A percentile compares a stretch with the other conserved stretches of the same genome.
Evolutionary conservation across 2,888 invertebrate species (phyloP).

Genomic region (Xestia xanthographa): DNA sequence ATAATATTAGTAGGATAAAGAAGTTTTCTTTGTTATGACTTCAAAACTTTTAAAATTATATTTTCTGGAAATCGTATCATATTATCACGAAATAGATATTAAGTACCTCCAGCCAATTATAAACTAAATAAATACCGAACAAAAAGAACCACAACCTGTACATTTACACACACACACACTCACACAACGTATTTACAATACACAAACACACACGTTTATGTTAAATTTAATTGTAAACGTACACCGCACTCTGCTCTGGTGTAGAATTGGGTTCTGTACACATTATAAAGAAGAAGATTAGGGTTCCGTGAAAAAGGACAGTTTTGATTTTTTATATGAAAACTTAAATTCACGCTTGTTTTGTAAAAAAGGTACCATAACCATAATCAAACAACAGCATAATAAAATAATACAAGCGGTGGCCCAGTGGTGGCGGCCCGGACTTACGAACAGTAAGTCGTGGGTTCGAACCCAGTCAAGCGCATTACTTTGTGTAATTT

Average conservation of each 20-base stretch:
- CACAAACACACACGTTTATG: slow-evolving; percentile 62
- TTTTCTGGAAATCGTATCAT: neutral
- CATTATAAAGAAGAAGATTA: slow-evolving; percentile 17
- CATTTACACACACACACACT: slow-evolving; percentile 24
- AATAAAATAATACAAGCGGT: too few species aligned
- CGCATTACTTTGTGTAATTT: too few species aligned
- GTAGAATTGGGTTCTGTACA: slow-evolving; percentile 60
- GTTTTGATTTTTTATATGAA: neutral
- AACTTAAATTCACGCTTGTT: neutral
- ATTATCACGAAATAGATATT: neutral
- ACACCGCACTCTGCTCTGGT: slow-evolving; percentile 62
- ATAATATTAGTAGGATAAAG: too few species aligned
- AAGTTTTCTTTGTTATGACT: too few species aligned
- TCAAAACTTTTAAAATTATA: too few species aligned
- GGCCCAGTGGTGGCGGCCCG: too few species aligned
- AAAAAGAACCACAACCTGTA: slow-evolving; percentile 53
- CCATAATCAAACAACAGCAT: too few species aligned
- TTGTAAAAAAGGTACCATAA: too few species aligned
- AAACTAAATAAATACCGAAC: neutral
- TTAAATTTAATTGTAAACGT: slow-evolving; percentile 80
- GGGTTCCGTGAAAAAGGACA: slow-evolving; percentile 38
- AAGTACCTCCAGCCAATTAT: neutral
- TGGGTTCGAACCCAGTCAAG: too few species aligned
- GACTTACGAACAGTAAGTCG: too few species aligned
- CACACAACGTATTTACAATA: slow-evolving; percentile 37